phyloP scores from a whole-genome alignment of 2,113 vertebrate genomes.

The Neoarius graeffei region DNA sequence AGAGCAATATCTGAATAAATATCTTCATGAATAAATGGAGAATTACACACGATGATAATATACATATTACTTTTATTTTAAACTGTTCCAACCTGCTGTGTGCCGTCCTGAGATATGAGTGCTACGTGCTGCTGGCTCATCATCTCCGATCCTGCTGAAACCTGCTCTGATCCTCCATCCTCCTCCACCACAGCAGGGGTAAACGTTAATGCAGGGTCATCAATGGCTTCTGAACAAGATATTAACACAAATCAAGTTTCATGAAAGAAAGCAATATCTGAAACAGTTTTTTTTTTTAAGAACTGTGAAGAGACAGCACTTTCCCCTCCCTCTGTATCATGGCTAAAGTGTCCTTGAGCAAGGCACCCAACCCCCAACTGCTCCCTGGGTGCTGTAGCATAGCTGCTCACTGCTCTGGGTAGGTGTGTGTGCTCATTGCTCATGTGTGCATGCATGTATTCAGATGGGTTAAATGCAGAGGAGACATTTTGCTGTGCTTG shows the following conservation, averaged over 20 bases:
- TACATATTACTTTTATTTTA: slow-evolving; percentile 45
- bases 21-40: neutral
- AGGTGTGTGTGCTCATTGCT: too few relatives aligned
- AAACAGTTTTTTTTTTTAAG: neutral
- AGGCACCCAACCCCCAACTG: too few relatives aligned
- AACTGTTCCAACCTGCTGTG: slow-evolving; percentile 79
- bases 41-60: neutral
- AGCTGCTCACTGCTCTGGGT: too few relatives aligned
- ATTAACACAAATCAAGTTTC: neutral
- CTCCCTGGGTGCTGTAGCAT: too few relatives aligned
- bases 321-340: too few relatives aligned
- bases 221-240: slow-evolving; percentile 80
- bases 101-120: slow-evolving; percentile 95
- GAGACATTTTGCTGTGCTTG: too few relatives aligned
- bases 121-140: slow-evolving; percentile 88
- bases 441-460: too few relatives aligned
- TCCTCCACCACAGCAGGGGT: slow-evolving; percentile 86
- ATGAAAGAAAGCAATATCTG: neutral
- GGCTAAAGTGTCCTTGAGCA: too few relatives aligned
- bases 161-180: slow-evolving; percentile 85
- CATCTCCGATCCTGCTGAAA: slow-evolving; percentile 81
- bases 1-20: neutral
- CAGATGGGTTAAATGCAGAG: too few relatives aligned
- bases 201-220: slow-evolving; percentile 86
- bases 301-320: too few relatives aligned